phyloP scores from a whole-genome alignment of 1,140 invertebrate genomes.

The Limonius californicus region DNA sequence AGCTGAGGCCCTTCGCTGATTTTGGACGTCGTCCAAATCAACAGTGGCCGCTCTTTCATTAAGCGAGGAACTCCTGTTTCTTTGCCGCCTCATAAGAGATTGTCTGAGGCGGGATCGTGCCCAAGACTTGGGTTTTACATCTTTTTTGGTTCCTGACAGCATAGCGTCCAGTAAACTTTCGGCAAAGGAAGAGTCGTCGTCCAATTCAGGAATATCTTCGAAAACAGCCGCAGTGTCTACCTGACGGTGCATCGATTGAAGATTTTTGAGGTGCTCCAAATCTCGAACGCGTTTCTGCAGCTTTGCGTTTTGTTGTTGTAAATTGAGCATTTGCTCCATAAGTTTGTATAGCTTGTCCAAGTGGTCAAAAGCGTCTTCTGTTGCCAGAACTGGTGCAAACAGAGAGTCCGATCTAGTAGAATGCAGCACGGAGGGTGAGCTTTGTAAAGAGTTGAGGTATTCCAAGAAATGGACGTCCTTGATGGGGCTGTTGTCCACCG shows the following conservation, averaged over 20 bases:
- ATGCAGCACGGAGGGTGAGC: conserved; percentile 22
- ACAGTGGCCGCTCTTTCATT: conserved; percentile 31
- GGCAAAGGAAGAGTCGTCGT: conserved; percentile 55
- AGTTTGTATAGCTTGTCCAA: conserved; percentile 70
- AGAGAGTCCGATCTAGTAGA: conserved; percentile 42
- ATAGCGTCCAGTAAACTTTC: conserved; percentile 57
- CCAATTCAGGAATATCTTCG: conserved; percentile 50
- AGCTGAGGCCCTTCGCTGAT: conserved; percentile 46
- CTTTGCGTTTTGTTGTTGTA: conserved; percentile 67
- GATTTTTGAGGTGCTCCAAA: conserved; percentile 65
- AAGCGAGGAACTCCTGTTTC: conserved; percentile 31
- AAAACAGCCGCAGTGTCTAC: conserved; percentile 48
- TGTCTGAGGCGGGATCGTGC: conserved; percentile 23
- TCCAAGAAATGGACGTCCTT: conserved; percentile 34
- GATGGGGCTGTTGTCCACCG: not conserved
- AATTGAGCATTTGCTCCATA: conserved; percentile 68
- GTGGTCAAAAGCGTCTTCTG: conserved; percentile 65
- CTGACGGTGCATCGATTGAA: conserved; percentile 56
- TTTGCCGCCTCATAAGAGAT: conserved; percentile 27
- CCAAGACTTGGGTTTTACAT: conserved; percentile 23
- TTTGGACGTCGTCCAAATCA: conserved; percentile 23
- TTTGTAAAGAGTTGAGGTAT: conserved; percentile 39
- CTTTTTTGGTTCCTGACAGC: conserved; percentile 43
- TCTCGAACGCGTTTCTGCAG: conserved; percentile 66
- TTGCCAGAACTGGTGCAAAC: conserved; percentile 50